Conservation (phyloP, 2,888 invertebrate species). For the Spilarctia lutea region DNA sequence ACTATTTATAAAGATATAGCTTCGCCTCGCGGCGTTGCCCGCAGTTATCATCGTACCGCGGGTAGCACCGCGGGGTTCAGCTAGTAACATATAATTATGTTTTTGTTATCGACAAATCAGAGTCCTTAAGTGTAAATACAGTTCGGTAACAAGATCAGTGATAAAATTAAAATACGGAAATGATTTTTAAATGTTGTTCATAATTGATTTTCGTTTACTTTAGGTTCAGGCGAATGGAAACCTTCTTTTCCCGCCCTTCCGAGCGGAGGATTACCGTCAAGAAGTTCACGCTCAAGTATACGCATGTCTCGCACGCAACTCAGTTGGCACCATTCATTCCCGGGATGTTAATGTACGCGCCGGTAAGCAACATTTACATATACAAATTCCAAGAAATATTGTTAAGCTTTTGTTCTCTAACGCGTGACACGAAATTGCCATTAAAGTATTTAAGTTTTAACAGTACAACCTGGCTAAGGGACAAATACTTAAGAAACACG, state of each 20-base stretch:
- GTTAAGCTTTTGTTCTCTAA: slow-evolving; percentile 36
- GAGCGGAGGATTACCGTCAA: slow-evolving; percentile 96
- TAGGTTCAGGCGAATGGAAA: slow-evolving; percentile 96
- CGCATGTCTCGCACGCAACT: slow-evolving; percentile 95
- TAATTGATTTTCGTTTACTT: slow-evolving; percentile 32
- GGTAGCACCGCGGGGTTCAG: too few species aligned
- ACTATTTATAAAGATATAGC: too few species aligned
- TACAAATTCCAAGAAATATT: slow-evolving; percentile 43
- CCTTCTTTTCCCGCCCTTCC: slow-evolving; percentile 97
- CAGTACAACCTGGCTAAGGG: slow-evolving; percentile 26
- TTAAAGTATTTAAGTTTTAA: slow-evolving; percentile 20
- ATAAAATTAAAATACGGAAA: not conserved
- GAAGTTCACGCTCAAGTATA: slow-evolving; percentile 98
- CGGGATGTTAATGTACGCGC: slow-evolving; percentile 97
- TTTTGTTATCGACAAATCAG: not conserved
- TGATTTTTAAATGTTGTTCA: not conserved
- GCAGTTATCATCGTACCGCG: too few species aligned
- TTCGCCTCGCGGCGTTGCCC: too few species aligned
- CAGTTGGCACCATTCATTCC: slow-evolving; percentile 96
- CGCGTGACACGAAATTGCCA: slow-evolving; percentile 19
- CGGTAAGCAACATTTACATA: slow-evolving; percentile 88
- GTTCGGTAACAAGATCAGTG: not conserved
- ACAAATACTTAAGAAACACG: slow-evolving; percentile 32
- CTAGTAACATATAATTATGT: too few species aligned
- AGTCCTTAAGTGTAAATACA: not conserved